Evolutionary conservation across 2,113 vertebrate genomes (phyloP).

Genomic region (Elephantulus edwardii): DNA sequence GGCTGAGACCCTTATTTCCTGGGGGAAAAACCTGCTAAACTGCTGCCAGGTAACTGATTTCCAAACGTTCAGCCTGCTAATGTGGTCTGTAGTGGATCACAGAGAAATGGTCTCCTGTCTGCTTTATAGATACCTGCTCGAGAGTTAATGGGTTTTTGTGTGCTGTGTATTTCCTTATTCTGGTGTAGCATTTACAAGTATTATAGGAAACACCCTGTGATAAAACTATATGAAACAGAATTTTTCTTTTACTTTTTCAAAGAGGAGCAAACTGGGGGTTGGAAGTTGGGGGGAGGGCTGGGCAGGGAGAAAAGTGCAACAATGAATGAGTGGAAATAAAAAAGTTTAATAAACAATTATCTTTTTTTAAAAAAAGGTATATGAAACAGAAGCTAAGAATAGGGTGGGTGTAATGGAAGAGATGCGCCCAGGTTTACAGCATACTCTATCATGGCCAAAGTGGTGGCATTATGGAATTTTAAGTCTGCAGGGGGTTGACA

Average conservation of each 20-base stretch:
- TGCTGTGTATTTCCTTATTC: constrained; percentile 21
- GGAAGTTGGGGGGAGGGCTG: too few relatives aligned
- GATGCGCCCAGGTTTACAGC: background rate
- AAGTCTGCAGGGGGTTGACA: background rate
- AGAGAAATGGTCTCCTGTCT: background rate
- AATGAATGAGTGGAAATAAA: too few relatives aligned
- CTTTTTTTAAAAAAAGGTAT: too few relatives aligned
- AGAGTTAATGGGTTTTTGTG: constrained; percentile 21
- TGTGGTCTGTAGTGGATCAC: constrained; percentile 3
- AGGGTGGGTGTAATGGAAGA: background rate
- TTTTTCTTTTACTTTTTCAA: too few relatives aligned
- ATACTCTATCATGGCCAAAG: background rate
- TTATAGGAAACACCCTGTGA: constrained; percentile 33
- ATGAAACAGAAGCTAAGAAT: background rate
- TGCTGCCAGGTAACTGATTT: constrained; percentile 55
- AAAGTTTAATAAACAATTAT: too few relatives aligned
- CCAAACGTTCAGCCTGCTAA: constrained; percentile 26
- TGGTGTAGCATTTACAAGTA: constrained; percentile 32
- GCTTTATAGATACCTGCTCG: constrained; percentile 45
- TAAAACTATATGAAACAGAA: background rate
- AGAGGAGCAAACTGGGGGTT: too few relatives aligned
- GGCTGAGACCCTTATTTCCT: background rate
- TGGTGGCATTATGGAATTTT: background rate
- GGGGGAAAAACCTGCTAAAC: background rate
- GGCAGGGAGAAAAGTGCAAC: too few relatives aligned